These are phyloP conservation scores for Drosophila navojoa DNA, from an alignment of 1,140 invertebrate species.

Conservation along the genomic window DNA sequence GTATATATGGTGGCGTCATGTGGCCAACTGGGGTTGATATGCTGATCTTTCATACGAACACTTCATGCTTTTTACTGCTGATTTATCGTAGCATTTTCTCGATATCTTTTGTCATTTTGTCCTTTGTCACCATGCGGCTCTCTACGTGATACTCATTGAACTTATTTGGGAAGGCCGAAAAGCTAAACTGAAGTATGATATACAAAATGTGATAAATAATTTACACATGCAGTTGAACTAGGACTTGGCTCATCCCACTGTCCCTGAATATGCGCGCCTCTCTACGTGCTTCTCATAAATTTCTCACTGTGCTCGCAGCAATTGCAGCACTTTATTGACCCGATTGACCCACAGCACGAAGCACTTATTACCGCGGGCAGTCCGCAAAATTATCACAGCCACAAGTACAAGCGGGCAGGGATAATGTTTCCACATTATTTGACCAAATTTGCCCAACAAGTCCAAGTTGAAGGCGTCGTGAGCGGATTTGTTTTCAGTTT, in stretches of 20 bases:
- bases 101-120: background rate
- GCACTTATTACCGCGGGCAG: conserved; percentile 33
- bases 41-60: conserved; percentile 35
- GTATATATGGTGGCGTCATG: conserved; percentile 43
- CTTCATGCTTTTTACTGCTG: background rate
- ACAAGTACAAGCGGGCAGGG: conserved; percentile 45
- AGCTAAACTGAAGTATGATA: no score
- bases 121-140: background rate
- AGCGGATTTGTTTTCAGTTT: conserved; percentile 26
- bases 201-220: no score
- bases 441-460: conserved; percentile 63
- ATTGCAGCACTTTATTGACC: conserved; percentile 62
- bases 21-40: conserved; percentile 53
- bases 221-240: no score
- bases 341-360: conserved; percentile 62
- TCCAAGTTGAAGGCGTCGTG: conserved; percentile 64
- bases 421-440: conserved; percentile 78
- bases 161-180: no score
- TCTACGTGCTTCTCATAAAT: conserved; percentile 47
- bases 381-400: conserved; percentile 58
- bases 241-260: background rate
- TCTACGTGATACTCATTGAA: no score
- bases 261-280: background rate
- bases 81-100: background rate
- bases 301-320: conserved; percentile 30